Base-by-base conservation (phyloP, 2,113 vertebrate genomes). In the Chloroceryle aenea region DNA sequence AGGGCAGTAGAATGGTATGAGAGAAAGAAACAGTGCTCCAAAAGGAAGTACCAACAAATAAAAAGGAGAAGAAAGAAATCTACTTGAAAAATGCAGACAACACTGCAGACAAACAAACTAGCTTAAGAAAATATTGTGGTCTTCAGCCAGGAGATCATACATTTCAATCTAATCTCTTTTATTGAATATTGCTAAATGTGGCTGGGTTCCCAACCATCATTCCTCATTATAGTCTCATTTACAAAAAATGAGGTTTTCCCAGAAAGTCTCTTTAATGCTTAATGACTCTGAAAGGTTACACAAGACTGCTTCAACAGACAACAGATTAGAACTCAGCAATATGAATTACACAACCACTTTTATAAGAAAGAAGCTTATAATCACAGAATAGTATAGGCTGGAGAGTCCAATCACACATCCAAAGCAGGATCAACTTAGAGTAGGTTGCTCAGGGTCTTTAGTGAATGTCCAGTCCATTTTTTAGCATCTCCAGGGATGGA, bases 1-100 rank as follows among this genome's bases (percentile, higher is more conserved):
- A 83, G 48, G 8, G 22, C 17, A 72, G 17, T 18, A 40, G 79
- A 30, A 30, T 5, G 45, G 45, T 0, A 0, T 2, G 12, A 58
- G 7, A 50, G 34, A 47, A 83, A 64, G 32, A 84, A 59, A 81
- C 2, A 12, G 55, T 38, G 19, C 27, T 73, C 14, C 47, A 71
- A 45, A 91, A 92, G 11, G 32, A 92, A 81, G 21, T 38, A 26
- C 4, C 26, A 67, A 47, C 7, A 79, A 85, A 85, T 4, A 45
- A 81, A 77, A 68, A 42, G 7, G 29, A 82, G 21, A 63, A 52
- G 12, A 81, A 27, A 85, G 17, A 25, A 36, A 77, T 73, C 27
- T 22, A 7, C n/a, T 26, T 68, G 53, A 87, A 77, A 86, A 75
- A 77, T 27, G 8, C 38, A 63, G 71, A 52, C 29, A 52, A 29